Base-by-base conservation (phyloP, 2,797 vertebrate species). In the Thaleichthys pacificus region DNA sequence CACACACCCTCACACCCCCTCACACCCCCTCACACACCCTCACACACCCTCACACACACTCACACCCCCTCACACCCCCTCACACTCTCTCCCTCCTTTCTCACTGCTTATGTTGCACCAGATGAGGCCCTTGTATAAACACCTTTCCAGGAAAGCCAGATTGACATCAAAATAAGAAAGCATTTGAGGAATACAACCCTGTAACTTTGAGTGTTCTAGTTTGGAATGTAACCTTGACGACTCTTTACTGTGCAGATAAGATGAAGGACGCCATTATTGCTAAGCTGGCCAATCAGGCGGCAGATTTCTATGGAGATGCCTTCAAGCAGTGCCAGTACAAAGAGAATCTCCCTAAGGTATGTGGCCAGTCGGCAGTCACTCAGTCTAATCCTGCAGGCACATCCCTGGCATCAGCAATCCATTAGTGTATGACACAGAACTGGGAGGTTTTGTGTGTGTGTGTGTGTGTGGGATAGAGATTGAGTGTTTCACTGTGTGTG, bases 231-330 rank as follows among this genome's bases (percentile, higher is more conserved):
- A 68, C 67, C 67, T 58, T 21, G 19, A 28, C 17, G 11, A 22
- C 32, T 4, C 5, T 51, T 28, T 19, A 22, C 35, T 32, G 58
- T 14, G 42, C 82, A 99, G 98, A 99, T 89, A 98, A 95, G 87
- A 99, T 99, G 97, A 99, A 98, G 90, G 97, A 99, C 60, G 97
- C 91, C n/a, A 93, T 99, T 78, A 96, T 99, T 67, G 97, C 97
- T 28, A 99, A 98, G 85, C 86, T 99, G 84, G 97, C 97, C 80
- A 99, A 98, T 86, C 98, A 99, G 88, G 95, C 97, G 65, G 97
- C 97, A 67, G 97, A 99, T 90, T 99, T 95, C 89, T 99, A 96
- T 30, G 95, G 97, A 1, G 98, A 99, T 65, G 97, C 97, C 79
- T 97, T 97, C 88, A 99, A 99, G 83, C 97, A 99, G 76, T 99